Base-by-base conservation (phyloP, 2,797 vertebrate genomes). In the Oreochromis mossambicus region DNA sequence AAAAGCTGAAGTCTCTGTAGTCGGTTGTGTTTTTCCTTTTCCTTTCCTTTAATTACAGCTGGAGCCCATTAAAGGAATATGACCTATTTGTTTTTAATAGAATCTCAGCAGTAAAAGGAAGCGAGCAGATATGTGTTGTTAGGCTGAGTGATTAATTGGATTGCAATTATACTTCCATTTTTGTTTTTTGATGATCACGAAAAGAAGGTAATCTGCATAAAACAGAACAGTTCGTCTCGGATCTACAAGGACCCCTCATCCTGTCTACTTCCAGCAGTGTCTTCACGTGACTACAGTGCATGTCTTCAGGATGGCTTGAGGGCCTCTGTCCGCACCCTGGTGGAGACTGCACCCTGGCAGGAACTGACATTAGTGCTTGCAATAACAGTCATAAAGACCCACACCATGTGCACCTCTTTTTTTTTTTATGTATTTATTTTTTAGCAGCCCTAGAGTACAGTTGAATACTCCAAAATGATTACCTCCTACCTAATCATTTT, bases 21-120 rank as follows among this genome's bases (percentile, higher is more conserved):
- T 76, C 26, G 3, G 19, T 85, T 3, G 2, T 38, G 21, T 24
- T 86, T 66, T 56, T 55, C 17, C 26, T 15, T 79, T 38, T 51
- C 11, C 76, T 41, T 84, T 21, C 4, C 17, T 81, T 88, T 85
- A 86, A 85, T 90, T 82, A 82, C 85, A 82, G 43, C 78, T 88
- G 36, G n/a, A 85, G 17, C 52, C 13, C 46, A 41, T 73, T 82
- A 83, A 86, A 86, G 34, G 24, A 83, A 78, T 78, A 43, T 79
- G 56, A 86, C 83, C 78, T 78, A 73, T 46, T 48, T 73, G 24
- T 48, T 73, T 73, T 73, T 48, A 43, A 9, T 82, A 73, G 21
- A 83, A 88, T 55, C 70, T 76, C 19, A 48, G 66, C 36, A 41
- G 19, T 50, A 43, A 86, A 36, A 36, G 14, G 9, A 41, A 48